These are phyloP conservation scores for Petrocephalus microphthalmus DNA, from an alignment of 2,113 vertebrate species.

Conservation along the genomic window DNA sequence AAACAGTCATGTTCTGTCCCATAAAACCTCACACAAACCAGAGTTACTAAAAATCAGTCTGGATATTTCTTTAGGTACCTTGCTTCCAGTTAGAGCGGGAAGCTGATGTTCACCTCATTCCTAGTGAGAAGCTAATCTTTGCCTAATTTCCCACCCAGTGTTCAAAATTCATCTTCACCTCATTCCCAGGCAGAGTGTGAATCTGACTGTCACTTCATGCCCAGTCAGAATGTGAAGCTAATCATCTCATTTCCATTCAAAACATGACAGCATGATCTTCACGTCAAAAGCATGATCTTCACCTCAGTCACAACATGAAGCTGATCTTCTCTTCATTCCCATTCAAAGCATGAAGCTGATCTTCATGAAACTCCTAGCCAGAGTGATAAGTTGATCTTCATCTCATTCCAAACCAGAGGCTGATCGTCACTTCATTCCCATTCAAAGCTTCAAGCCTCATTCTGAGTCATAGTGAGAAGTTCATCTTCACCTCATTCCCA, in stretches of 20 bases:
- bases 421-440: neutral
- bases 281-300: constrained; percentile 11
- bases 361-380: constrained; percentile 16
- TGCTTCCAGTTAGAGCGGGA: neutral
- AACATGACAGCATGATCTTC: neutral
- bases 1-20: neutral
- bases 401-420: neutral
- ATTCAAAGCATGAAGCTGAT: neutral
- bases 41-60: neutral
- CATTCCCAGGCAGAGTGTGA: neutral
- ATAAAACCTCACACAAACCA: neutral
- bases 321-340: neutral
- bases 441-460: no score
- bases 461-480: neutral
- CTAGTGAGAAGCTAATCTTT: neutral
- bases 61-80: neutral
- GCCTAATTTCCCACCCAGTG: no score
- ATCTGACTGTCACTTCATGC: neutral
- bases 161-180: neutral
- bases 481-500: neutral
- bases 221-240: neutral
- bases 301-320: neutral
- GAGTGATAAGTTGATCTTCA: neutral
- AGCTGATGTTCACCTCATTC: neutral
- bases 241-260: neutral